Conservation (phyloP, 2,797 vertebrate species). For the Tenualosa ilisha region DNA sequence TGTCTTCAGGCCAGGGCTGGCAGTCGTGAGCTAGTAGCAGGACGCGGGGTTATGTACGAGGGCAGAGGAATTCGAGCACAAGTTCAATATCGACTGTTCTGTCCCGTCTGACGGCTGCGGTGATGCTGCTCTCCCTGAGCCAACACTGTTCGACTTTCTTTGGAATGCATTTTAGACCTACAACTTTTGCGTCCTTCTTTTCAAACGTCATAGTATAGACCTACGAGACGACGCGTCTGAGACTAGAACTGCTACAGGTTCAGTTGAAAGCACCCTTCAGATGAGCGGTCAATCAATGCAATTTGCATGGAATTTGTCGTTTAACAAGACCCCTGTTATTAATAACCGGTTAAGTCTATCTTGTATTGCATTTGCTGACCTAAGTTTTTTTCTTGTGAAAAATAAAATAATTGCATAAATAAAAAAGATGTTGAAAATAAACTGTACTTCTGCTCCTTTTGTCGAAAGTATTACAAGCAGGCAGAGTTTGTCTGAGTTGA, state of each 20-base stretch:
- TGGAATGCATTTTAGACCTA: neutral
- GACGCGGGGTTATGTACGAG: neutral
- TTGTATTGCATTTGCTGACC: neutral
- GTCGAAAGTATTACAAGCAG: too few species aligned
- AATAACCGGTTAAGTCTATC: neutral
- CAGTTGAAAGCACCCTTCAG: neutral
- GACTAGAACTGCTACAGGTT: too few species aligned
- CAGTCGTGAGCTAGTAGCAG: constrained; percentile 3
- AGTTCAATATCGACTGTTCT: too few species aligned
- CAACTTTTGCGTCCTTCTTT: neutral
- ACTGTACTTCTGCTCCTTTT: neutral
- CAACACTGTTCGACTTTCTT: neutral
- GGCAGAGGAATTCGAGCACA: too few species aligned
- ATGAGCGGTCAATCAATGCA: neutral
- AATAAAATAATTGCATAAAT: constrained; percentile 19
- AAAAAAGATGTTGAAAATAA: neutral
- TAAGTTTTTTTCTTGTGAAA: neutral
- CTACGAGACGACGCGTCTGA: neutral
- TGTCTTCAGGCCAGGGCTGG: neutral
- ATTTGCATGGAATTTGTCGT: neutral
- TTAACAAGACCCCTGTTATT: neutral
- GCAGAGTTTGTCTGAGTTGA: too few species aligned
- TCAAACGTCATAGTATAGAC: neutral
- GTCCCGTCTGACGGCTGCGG: neutral
- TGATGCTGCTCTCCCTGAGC: neutral